A percentile compares a stretch with the other conserved stretches of the same genome.
phyloP scores from a whole-genome alignment of 2,888 invertebrate genomes.

The Leptinotarsa tumamoca region DNA sequence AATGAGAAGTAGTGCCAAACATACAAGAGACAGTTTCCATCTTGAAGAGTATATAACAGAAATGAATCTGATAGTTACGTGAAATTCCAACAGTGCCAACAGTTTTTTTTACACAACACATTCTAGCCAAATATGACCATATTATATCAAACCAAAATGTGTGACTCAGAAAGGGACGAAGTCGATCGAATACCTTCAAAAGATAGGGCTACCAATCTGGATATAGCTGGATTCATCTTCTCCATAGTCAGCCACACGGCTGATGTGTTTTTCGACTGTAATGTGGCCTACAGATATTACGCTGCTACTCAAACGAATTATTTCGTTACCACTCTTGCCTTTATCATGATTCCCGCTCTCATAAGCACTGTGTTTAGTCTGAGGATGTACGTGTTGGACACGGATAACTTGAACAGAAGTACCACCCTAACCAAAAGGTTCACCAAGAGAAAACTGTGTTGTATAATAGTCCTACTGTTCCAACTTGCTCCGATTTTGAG shows the following conservation, averaged over 20 bases:
- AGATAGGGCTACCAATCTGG: slow-evolving; percentile 72
- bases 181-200: slow-evolving; percentile 73
- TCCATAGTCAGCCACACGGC: slow-evolving; percentile 78
- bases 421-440: slow-evolving; percentile 71
- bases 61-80: slow-evolving; percentile 10
- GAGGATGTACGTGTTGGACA: slow-evolving; percentile 76
- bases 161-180: slow-evolving; percentile 69
- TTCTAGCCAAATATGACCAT: slow-evolving; percentile 52
- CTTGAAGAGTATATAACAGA: background rate
- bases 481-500: slow-evolving; percentile 82
- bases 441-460: slow-evolving; percentile 71
- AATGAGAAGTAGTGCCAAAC: background rate
- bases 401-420: slow-evolving; percentile 68
- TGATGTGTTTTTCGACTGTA: slow-evolving; percentile 78
- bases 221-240: slow-evolving; percentile 74
- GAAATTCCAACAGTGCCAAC: slow-evolving; percentile 12
- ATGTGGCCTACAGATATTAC: slow-evolving; percentile 75
- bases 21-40: background rate
- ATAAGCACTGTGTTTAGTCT: slow-evolving; percentile 81
- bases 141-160: slow-evolving; percentile 59
- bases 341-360: slow-evolving; percentile 80
- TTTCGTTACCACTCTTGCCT: slow-evolving; percentile 77
- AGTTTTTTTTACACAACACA: slow-evolving; percentile 10
- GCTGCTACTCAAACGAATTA: slow-evolving; percentile 70
- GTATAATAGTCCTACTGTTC: slow-evolving; percentile 73